Evolutionary conservation across 2,797 vertebrate species (phyloP).

Genomic region (Lacerta viridis): DNA sequence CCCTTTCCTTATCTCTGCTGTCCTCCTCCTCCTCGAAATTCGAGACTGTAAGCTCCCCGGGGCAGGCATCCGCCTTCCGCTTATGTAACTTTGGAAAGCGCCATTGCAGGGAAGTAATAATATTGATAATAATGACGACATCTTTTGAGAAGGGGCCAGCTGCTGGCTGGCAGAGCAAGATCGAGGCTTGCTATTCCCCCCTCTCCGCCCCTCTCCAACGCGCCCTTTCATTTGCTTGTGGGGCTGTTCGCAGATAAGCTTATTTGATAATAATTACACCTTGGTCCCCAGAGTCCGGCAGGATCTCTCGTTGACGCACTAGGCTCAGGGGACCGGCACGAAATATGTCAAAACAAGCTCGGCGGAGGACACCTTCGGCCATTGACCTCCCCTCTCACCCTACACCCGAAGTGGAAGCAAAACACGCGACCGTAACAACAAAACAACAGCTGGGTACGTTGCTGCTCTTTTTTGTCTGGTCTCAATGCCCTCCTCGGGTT

Average conservation of each 20-base stretch:
- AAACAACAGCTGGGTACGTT: no score
- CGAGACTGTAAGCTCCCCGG: not conserved
- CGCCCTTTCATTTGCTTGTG: no score
- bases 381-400: not conserved
- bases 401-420: not conserved
- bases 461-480: no score
- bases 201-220: no score
- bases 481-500: not conserved
- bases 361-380: not conserved
- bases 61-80: not conserved
- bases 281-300: not conserved
- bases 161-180: no score
- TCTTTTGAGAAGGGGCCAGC: not conserved
- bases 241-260: not conserved
- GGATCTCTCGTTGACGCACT: not conserved
- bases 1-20: not conserved
- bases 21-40: no score
- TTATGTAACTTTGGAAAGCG: not conserved
- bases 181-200: no score
- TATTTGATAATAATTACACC: constrained; percentile 16
- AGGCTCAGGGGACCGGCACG: not conserved
- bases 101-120: not conserved
- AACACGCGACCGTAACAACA: no score
- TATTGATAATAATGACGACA: not conserved
- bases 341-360: not conserved